Evolutionary conservation across 2,797 vertebrate species (phyloP), one percentile per base, ranked within the genome.

Genomic region (Cuculus canorus): DNA sequence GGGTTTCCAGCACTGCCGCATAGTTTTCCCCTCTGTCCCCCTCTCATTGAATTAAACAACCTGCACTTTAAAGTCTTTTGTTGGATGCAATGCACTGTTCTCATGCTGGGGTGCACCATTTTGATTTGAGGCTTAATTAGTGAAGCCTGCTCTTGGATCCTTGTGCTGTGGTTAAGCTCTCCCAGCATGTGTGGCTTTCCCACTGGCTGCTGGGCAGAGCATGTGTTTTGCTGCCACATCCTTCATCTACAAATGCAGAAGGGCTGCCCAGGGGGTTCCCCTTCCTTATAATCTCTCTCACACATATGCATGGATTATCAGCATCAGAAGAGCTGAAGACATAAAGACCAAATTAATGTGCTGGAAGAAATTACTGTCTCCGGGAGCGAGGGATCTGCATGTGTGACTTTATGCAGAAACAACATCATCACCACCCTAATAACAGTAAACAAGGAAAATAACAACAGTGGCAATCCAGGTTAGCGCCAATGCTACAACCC

Each of bases 151-250:
- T 89, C 48, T 73, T 14, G 45, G 64, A 64, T 68, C 80, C 60
- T 10, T 5, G 66, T 48, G 80, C 70, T 60, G 59, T 45, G 63
- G 80, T 45, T 86, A 69, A 91, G 32, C 63, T 89, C 75, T 91
- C 64, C 77, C 92, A 88, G 80, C 48, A 41, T 2, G 54, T 70
- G 5, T 18, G 45, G 56, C 80, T 48, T 76, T 57, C 66, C 47
- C 85, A 72, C 66, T 68, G 73, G 80, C 80, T 83, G 41, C 76
- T 52, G 92, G 56, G 61, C 47, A 76, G 61, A 94, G 22, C 4
- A 47, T 83, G 79, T 82, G 66, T 88, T 95, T 92, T 88, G 63
- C 87, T 96, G 93, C 82, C 85, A 94, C 63, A 82, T 76, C 54
- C 66, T 88, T 95, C 86, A 92, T 94, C 91, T 90, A 70, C 56